Evolutionary conservation across 1,140 invertebrate species (phyloP).

Genomic region (Psilanteris sp.): DNA sequence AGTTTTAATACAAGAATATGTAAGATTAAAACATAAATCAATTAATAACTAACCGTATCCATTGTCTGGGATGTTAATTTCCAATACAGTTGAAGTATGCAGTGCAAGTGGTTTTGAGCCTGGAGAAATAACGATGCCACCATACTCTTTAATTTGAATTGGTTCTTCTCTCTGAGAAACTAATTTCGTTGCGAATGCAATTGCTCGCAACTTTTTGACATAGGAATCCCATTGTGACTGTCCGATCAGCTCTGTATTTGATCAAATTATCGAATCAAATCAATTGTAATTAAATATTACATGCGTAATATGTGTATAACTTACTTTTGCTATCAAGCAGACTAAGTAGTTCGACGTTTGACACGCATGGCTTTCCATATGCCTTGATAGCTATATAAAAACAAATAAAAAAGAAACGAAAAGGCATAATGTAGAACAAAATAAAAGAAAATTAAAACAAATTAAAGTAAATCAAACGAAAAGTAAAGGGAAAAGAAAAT

Average conservation of each 20-base stretch:
- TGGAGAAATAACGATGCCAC: conserved; percentile 68
- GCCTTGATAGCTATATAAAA: conserved; percentile 80
- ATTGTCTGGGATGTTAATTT: conserved; percentile 57
- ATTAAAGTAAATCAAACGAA: conserved; percentile 1
- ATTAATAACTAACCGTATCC: conserved; percentile 45
- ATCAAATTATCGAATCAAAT: no score
- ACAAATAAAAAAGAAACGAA: conserved; percentile 9
- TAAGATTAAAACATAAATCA: no score
- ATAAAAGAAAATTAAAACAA: conserved; percentile 14
- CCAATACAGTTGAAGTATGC: conserved; percentile 62
- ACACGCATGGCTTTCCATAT: conserved; percentile 79
- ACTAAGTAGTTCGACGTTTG: conserved; percentile 67
- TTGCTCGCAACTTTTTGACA: conserved; percentile 72
- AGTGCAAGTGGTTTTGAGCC: conserved; percentile 64
- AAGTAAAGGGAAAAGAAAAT: conserved; percentile 3
- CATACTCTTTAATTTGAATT: conserved; percentile 68
- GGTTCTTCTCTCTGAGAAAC: conserved; percentile 64
- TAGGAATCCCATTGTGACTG: conserved; percentile 75
- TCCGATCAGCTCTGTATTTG: conserved; percentile 70
- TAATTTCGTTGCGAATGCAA: conserved; percentile 71
- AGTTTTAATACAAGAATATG: no score
- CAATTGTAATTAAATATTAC: neutral
- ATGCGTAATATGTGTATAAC: neutral
- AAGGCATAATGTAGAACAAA: neutral
- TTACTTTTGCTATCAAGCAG: conserved; percentile 70